Percentiles rank a stretch among this genome's conserved stretches.
Conservation (phyloP, 2,113 vertebrate genomes). For the Echinops telfairi region DNA sequence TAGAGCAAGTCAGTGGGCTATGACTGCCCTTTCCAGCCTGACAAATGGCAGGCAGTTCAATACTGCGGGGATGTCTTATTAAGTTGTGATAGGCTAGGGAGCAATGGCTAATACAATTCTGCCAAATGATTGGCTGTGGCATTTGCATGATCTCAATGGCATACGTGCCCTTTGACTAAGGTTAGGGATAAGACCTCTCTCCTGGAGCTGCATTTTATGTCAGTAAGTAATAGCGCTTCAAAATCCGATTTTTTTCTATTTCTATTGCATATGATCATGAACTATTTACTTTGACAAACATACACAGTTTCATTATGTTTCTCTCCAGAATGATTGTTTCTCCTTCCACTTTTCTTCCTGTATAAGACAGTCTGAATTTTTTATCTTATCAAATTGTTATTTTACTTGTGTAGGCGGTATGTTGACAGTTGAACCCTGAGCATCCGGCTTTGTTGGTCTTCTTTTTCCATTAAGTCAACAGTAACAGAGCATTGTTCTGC, state of each 20-base stretch:
- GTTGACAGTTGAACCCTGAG: not conserved
- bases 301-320: not conserved
- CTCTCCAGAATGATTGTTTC: slow-evolving; percentile 5
- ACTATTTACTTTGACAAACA: not conserved
- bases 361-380: slow-evolving; percentile 10
- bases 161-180: not conserved
- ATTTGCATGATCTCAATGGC: slow-evolving; percentile 24
- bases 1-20: not conserved
- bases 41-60: not conserved
- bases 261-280: not conserved
- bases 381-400: not conserved
- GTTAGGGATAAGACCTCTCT: not conserved
- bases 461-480: not conserved
- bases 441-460: not conserved
- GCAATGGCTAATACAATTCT: not conserved
- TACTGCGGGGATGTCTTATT: not conserved
- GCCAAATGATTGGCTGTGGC: not conserved
- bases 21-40: not conserved
- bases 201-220: not conserved
- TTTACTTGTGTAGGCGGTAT: not conserved
- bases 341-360: not conserved
- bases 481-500: not conserved
- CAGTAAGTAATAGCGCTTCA: not conserved
- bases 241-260: not conserved
- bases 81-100: not conserved